phyloP scores from a whole-genome alignment of 2,113 vertebrate genomes.

The Polyodon spathula region DNA sequence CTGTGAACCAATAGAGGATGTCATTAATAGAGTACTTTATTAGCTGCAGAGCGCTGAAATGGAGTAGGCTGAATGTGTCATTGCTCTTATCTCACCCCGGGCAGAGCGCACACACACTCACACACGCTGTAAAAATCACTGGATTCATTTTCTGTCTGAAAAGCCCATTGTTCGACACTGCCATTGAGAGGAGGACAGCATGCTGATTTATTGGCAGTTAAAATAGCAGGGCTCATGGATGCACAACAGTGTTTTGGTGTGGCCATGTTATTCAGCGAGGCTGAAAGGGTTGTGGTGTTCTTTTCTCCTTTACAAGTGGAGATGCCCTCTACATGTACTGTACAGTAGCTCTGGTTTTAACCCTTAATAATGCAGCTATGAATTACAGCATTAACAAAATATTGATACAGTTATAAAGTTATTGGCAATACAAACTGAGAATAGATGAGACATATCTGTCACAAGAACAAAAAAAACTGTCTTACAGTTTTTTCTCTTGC shows the following conservation, averaged over 20 bases:
- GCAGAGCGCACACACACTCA: constrained; percentile 58
- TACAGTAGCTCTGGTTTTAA: no score
- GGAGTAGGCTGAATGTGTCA: constrained; percentile 54
- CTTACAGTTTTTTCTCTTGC: no score
- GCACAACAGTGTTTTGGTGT: constrained; percentile 19
- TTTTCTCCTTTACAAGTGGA: no score
- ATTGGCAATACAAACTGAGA: no score
- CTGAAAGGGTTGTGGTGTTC: no score
- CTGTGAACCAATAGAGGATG: constrained; percentile 67
- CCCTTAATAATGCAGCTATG: no score
- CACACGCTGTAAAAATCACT: constrained; percentile 72
- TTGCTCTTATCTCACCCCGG: constrained; percentile 68
- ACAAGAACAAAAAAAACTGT: no score
- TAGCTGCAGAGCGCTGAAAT: constrained; percentile 65
- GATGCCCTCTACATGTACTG: no score
- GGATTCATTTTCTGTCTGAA: constrained; percentile 93
- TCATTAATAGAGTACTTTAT: constrained; percentile 84
- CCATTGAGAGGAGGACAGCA: constrained; percentile 64
- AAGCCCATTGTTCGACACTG: constrained; percentile 69
- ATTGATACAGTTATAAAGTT: no score
- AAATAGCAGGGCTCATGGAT: constrained; percentile 79
- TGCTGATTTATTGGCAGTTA: constrained; percentile 97
- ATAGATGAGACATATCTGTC: no score
- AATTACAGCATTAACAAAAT: no score
- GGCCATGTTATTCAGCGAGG: no score